Conservation (phyloP, 1,140 invertebrate genomes). For the Drosophila erecta region DNA sequence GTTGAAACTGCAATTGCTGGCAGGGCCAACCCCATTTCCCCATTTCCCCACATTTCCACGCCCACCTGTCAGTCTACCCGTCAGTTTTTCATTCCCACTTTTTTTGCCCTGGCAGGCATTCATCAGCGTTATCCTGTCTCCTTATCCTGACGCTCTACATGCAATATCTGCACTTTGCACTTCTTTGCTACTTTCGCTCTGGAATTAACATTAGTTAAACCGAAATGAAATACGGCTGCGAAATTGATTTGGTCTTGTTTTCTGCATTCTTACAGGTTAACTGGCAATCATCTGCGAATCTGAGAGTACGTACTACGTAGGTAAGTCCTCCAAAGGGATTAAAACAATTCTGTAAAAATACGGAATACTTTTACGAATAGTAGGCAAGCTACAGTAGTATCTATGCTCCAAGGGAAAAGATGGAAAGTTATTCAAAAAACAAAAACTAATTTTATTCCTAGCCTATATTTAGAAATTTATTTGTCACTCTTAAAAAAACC, state of each 20-base stretch:
- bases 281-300: not conserved
- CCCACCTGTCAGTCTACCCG: conserved; percentile 12
- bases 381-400: no score
- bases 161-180: conserved; percentile 64
- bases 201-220: conserved; percentile 45
- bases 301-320: not conserved
- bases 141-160: conserved; percentile 60
- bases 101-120: conserved; percentile 47
- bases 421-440: no score
- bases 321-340: not conserved
- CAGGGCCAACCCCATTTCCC: conserved; percentile 23
- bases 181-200: conserved; percentile 20
- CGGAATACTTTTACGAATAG: no score
- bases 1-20: conserved; percentile 53
- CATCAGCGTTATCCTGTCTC: conserved; percentile 73
- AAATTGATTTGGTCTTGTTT: conserved; percentile 46
- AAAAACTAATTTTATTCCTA: no score
- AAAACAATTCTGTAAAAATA: not conserved
- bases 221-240: conserved; percentile 16
- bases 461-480: no score
- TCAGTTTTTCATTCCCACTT: not conserved
- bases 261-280: conserved; percentile 24
- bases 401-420: no score
- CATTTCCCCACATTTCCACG: not conserved
- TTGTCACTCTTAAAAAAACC: no score